Percentiles rank a stretch among this genome's conserved stretches.
Evolutionary conservation across 2,888 invertebrate species (phyloP).

Genomic region (Alentia gelatinosa): DNA sequence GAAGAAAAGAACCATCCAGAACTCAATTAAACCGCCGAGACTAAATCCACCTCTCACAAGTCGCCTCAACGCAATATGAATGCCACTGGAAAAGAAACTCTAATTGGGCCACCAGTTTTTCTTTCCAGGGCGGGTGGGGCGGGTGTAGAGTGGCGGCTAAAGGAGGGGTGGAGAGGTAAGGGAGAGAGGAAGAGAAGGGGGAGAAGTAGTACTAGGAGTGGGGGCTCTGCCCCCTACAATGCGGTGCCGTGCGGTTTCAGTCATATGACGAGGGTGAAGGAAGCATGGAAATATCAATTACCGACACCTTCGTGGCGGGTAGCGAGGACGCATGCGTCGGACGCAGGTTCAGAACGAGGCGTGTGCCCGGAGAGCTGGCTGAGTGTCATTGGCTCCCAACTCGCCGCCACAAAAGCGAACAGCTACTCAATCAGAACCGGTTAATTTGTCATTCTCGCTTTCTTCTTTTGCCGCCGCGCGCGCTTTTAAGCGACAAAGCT

Average conservation of each 20-base stretch:
- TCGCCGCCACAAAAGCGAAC: constrained; percentile 13
- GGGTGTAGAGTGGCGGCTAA: neutral
- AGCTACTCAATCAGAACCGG: neutral
- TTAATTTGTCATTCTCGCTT: constrained; percentile 29
- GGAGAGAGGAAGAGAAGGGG: neutral
- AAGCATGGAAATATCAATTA: constrained; percentile 18
- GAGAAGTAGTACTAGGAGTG: neutral
- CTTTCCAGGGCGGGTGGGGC: neutral
- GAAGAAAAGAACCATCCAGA: neutral
- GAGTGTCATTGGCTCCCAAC: neutral
- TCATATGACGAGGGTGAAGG: neutral
- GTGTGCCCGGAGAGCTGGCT: neutral
- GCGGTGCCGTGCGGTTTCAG: neutral
- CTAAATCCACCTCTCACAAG: constrained; percentile 6
- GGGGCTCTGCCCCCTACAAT: neutral
- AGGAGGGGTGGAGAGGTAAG: neutral
- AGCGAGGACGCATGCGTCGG: neutral
- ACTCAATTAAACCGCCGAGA: constrained; percentile 27
- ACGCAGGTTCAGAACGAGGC: neutral
- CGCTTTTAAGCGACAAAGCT: too few relatives aligned
- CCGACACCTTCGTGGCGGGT: neutral
- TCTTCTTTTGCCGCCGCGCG: neutral
- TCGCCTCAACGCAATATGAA: constrained; percentile 9
- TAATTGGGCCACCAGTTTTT: neutral
- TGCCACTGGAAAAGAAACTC: constrained; percentile 25